Evolutionary conservation across 1,140 invertebrate species (phyloP).

Genomic region (Neuroterus valhalla): DNA sequence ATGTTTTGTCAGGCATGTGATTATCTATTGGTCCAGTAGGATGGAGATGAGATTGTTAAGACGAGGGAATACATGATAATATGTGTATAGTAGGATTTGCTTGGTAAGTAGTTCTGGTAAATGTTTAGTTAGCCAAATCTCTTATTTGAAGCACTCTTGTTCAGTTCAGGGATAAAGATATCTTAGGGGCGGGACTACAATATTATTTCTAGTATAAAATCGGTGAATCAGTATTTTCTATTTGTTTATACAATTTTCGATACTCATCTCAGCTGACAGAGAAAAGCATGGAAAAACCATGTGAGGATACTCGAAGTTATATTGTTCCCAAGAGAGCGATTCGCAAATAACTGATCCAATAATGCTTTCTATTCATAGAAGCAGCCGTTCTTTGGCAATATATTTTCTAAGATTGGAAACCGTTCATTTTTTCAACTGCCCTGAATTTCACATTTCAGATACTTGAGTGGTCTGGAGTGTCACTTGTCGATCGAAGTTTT

Average conservation of each 20-base stretch:
- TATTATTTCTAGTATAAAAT: too few species aligned
- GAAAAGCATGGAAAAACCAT: not conserved
- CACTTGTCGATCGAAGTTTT: conserved; percentile 90
- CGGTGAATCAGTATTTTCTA: not conserved
- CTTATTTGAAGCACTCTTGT: too few species aligned
- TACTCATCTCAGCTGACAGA: too few species aligned
- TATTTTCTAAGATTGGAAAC: not conserved
- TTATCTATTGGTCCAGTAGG: too few species aligned
- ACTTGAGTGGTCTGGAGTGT: conserved; percentile 89
- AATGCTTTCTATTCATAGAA: conserved; percentile 22
- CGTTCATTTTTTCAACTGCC: conserved; percentile 11
- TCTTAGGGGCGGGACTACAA: too few species aligned
- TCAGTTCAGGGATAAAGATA: too few species aligned
- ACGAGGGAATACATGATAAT: too few species aligned
- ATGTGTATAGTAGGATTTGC: too few species aligned
- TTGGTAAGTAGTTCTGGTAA: too few species aligned
- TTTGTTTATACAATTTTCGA: conserved; percentile 5
- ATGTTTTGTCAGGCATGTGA: too few species aligned
- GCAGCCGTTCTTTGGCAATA: conserved; percentile 7
- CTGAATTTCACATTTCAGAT: conserved; percentile 73
- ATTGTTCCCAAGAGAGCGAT: not conserved
- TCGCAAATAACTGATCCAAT: conserved; percentile 11
- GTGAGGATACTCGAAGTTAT: conserved; percentile 4
- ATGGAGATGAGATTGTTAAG: too few species aligned
- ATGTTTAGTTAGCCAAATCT: too few species aligned